Evolutionary conservation across 1,140 invertebrate species (phyloP).

Genomic region (Lutraria rhynchaena): DNA sequence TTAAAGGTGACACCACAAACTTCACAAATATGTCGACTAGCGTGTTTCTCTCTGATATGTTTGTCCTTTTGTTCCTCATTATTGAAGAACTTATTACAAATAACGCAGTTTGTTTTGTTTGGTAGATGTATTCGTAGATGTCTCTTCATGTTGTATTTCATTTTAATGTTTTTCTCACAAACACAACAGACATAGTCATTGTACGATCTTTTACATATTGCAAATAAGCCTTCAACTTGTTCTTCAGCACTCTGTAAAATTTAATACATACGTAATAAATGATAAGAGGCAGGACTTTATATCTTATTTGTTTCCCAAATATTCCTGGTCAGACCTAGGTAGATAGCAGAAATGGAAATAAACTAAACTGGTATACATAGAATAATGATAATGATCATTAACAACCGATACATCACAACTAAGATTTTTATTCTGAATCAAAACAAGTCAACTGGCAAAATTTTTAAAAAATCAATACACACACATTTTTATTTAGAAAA

Average conservation of each 20-base stretch:
- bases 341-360: no score
- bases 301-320: no score
- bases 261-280: no score
- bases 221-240: background rate
- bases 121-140: constrained; percentile 18
- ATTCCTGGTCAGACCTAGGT: no score
- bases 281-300: no score
- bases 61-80: background rate
- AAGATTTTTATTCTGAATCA: no score
- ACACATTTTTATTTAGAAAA: no score
- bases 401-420: no score
- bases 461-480: no score
- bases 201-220: background rate
- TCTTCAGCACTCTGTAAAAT: background rate
- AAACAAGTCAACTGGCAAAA: no score
- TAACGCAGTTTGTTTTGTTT: background rate
- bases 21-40: constrained; percentile 10
- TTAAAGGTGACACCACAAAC: constrained; percentile 7
- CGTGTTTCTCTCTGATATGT: background rate
- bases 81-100: constrained; percentile 19
- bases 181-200: background rate
- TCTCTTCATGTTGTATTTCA: constrained; percentile 26
- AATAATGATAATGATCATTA: no score
- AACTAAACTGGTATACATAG: no score
- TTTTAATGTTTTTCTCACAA: background rate